Evolutionary conservation across 2,888 invertebrate genomes (phyloP), one percentile per base, ranked within the genome.

Genomic region (Melinaea menophilus): DNA sequence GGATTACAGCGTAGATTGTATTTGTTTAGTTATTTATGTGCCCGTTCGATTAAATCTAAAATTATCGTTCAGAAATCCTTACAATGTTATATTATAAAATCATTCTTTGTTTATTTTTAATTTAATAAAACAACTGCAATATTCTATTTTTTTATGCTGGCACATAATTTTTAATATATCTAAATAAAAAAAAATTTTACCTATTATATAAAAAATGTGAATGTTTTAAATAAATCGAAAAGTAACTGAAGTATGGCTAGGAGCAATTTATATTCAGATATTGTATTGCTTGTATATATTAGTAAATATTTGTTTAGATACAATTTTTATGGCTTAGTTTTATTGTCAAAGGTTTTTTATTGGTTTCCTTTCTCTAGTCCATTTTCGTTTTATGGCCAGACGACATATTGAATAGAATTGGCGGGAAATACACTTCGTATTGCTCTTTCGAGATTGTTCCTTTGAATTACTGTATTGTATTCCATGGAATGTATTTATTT

Each of bases 371-470:
- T 69, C 78, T 77, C 78, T 75, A 77, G 74, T 73, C 81, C 76
- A 80, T 83, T 85, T 84, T 83, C 80, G 78, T 78, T 85, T 88
- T 85, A 88, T 77, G 73, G 78, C 74, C 74, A 59, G 68, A 69
- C 78, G 79, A 81, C 83, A 80, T 87, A 87, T 87, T 88, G 87
- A 86, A 87, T 84, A 81, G 84, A 84, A 86, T 85, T 80, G 82
- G 80, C 75, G 75, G 67, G 69, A 73, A 76, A 75, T 72, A 46
- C n/a, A 67, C 59, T 78, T 75, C 75, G 63, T 71, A 72, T 75
- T 70, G 76, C 58, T 62, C 79, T 68, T 41, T 34, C 33, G 67
- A 63, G 61, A 67, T 62, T 56, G 57, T 61, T 58, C 69, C 59
- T 46, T 45, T 33, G 51, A 37, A 57, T 60, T 60, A 57, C 51